Conservation (phyloP, 2,113 vertebrate genomes). For the Nesoenas mayeri region DNA sequence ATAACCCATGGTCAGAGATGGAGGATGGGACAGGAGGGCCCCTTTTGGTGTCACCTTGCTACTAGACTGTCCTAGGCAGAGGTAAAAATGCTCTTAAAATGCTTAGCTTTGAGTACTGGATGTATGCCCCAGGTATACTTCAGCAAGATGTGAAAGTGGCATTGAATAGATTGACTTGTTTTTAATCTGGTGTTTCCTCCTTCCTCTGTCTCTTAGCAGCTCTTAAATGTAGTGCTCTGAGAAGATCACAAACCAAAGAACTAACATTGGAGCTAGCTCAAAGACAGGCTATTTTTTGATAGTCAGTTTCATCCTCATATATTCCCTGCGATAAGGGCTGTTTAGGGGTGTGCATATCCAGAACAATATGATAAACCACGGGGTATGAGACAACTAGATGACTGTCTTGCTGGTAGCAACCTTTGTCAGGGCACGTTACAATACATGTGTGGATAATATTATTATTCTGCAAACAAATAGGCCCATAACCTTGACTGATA, state of each 20-base stretch:
- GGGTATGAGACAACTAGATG: not conserved
- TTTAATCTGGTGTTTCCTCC: not conserved
- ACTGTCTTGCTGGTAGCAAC: not conserved
- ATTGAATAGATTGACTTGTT: not conserved
- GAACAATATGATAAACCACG: not conserved
- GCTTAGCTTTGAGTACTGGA: not conserved
- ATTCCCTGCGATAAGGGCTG: not conserved
- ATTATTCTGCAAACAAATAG: not conserved
- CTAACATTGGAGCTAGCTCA: not conserved
- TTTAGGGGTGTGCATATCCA: not conserved
- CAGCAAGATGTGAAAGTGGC: not conserved
- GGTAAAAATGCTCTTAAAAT: not conserved
- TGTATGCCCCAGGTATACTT: not conserved
- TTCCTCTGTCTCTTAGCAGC: not conserved
- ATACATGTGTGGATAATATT: not conserved
- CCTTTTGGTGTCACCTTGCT: not conserved
- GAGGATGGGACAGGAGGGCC: no score
- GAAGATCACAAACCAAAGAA: not conserved
- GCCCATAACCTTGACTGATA: not conserved
- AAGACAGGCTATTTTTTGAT: not conserved
- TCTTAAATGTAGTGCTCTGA: not conserved
- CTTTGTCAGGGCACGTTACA: not conserved
- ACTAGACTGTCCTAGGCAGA: not conserved
- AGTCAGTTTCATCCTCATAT: not conserved
- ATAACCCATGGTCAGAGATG: accelerated